Evolutionary conservation across 1,140 invertebrate species (phyloP).

Genomic region (Hylaeus volcanicus): DNA sequence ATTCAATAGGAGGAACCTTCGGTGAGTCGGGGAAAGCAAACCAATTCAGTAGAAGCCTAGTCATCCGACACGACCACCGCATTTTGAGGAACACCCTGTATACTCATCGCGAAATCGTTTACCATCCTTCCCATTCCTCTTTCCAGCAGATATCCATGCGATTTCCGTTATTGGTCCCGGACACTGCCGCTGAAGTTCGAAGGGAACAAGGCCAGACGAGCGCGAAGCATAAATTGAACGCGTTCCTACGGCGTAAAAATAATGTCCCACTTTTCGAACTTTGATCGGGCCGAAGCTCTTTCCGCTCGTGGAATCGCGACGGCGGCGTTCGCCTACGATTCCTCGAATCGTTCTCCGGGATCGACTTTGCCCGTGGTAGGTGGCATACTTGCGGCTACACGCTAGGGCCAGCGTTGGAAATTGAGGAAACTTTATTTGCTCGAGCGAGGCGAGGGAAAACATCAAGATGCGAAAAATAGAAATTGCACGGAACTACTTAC

Average conservation of each 20-base stretch:
- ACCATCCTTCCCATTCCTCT: background rate
- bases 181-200: constrained; percentile 1
- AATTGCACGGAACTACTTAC: constrained; percentile 67
- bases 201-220: constrained; percentile 37
- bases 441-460: constrained; percentile 60
- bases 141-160: constrained; percentile 2
- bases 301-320: constrained; percentile 55
- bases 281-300: constrained; percentile 66
- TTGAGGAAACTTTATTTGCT: constrained; percentile 76
- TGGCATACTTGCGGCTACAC: constrained; percentile 47
- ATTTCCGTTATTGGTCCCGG: constrained; percentile 27
- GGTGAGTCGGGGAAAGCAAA: no score
- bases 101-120: background rate
- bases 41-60: no score
- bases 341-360: constrained; percentile 58
- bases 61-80: no score
- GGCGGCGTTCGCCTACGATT: constrained; percentile 38
- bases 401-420: constrained; percentile 61
- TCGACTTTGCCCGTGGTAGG: constrained; percentile 61
- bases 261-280: constrained; percentile 73
- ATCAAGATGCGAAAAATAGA: constrained; percentile 71
- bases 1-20: no score
- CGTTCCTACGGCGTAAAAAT: constrained; percentile 69
- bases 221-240: constrained; percentile 76
- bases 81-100: no score